Evolutionary conservation across 2,113 vertebrate species (phyloP).

Genomic region (Xenopus borealis): DNA sequence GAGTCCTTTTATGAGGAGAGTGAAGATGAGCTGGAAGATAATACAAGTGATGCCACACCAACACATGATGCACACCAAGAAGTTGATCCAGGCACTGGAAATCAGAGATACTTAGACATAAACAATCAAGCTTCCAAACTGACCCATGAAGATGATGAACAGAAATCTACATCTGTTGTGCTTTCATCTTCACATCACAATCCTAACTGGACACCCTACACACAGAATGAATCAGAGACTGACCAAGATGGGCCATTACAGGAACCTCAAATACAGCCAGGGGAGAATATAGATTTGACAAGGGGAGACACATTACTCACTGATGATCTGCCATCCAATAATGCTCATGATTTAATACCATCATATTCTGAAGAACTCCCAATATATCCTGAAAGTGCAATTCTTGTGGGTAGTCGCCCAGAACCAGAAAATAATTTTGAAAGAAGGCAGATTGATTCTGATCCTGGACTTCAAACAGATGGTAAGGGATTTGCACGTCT

Average conservation of each 20-base stretch:
- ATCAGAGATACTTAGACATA: neutral
- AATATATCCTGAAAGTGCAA: neutral
- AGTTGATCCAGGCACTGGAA: neutral
- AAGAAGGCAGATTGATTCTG: conserved; percentile 67
- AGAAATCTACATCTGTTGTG: conserved; percentile 14
- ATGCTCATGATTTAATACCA: neutral
- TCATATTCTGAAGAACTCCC: conserved; percentile 42
- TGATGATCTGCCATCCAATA: neutral
- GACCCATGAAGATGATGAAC: conserved; percentile 37
- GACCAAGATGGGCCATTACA: neutral
- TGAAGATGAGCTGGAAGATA: conserved; percentile 60
- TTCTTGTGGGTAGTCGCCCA: conserved; percentile 38
- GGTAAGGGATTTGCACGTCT: conserved; percentile 64
- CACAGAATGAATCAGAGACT: neutral
- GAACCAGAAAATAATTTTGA: conserved; percentile 48
- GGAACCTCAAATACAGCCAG: neutral
- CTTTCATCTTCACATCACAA: conserved; percentile 12
- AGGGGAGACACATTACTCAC: neutral
- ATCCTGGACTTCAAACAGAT: conserved; percentile 68
- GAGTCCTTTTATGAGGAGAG: conserved; percentile 52
- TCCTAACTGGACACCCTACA: neutral
- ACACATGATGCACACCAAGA: neutral
- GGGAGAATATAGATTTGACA: neutral
- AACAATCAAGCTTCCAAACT: neutral
- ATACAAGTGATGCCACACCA: conserved; percentile 27